These are phyloP conservation scores for Caretta caretta DNA, from an alignment of 2,113 vertebrate species.

Conservation along the genomic window DNA sequence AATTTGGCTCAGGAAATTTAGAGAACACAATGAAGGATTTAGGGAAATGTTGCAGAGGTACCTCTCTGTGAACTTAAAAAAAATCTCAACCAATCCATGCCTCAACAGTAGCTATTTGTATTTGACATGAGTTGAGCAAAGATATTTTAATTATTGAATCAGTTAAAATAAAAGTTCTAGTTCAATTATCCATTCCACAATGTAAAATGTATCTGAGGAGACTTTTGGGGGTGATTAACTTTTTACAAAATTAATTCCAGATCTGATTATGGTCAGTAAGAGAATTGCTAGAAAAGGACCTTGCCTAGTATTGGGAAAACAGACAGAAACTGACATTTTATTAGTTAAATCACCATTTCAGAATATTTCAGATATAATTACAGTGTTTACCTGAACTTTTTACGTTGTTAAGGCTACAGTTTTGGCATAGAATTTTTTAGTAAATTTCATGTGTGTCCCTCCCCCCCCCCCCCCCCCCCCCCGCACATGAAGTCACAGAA, in stretches of 20 bases:
- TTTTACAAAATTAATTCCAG: not conserved
- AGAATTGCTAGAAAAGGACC: not conserved
- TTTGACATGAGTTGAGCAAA: not conserved
- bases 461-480: too few species aligned
- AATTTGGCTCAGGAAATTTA: constrained; percentile 1
- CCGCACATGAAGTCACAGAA: not conserved
- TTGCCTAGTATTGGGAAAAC: not conserved
- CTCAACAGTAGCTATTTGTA: not conserved
- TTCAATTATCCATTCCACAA: not conserved
- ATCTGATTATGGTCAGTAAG: not conserved
- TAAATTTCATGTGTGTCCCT: not conserved
- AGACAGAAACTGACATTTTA: not conserved
- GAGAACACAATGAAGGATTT: not conserved
- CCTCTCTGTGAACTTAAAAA: not conserved
- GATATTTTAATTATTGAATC: not conserved
- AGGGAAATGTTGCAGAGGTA: not conserved
- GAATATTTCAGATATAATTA: not conserved
- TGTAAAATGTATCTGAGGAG: not conserved
- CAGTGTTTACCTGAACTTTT: not conserved
- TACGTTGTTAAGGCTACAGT: not conserved
- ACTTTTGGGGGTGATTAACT: not conserved
- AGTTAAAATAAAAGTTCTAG: not conserved
- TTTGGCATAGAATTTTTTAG: not conserved
- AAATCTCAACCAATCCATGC: not conserved
- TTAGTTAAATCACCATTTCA: not conserved